Evolutionary conservation across 2,113 vertebrate species (phyloP).

Genomic region (Epinephelus lanceolatus): DNA sequence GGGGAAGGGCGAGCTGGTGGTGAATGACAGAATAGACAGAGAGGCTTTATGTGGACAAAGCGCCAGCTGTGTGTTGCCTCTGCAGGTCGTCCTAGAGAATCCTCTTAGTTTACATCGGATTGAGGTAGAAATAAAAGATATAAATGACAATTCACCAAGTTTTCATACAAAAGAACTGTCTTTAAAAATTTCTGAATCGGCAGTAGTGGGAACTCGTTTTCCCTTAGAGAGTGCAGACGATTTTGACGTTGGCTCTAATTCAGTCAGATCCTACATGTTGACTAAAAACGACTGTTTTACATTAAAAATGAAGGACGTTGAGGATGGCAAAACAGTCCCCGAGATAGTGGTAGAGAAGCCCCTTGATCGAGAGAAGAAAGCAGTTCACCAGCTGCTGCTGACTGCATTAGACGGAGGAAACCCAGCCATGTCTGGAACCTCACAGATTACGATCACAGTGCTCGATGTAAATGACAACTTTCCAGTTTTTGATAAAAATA

Average conservation of each 20-base stretch:
- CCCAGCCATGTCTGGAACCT: constrained; percentile 66
- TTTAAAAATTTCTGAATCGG: constrained; percentile 74
- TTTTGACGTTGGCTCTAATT: constrained; percentile 74
- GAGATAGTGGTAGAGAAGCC: constrained; percentile 78
- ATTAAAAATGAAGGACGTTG: constrained; percentile 74
- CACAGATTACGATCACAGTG: constrained; percentile 65
- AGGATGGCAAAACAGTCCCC: constrained; percentile 69
- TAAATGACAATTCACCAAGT: constrained; percentile 87
- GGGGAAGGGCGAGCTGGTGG: constrained; percentile 82
- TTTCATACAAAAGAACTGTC: constrained; percentile 26
- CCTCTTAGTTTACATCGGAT: constrained; percentile 77
- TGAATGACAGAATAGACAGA: constrained; percentile 86
- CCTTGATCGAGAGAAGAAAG: constrained; percentile 78
- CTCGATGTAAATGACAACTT: constrained; percentile 90
- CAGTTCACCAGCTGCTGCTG: constrained; percentile 81
- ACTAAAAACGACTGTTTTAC: constrained; percentile 74
- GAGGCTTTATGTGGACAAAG: constrained; percentile 86
- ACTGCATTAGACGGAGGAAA: constrained; percentile 77
- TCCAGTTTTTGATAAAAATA: constrained; percentile 85
- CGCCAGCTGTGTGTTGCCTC: constrained; percentile 81
- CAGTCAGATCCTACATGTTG: constrained; percentile 69
- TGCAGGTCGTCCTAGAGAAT: constrained; percentile 85
- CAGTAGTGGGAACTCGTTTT: constrained; percentile 69
- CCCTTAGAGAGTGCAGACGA: constrained; percentile 71
- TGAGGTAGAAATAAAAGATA: constrained; percentile 87